These are phyloP conservation scores for Hemicordylus capensis DNA, from an alignment of 2,113 vertebrate species.

Conservation along the genomic window DNA sequence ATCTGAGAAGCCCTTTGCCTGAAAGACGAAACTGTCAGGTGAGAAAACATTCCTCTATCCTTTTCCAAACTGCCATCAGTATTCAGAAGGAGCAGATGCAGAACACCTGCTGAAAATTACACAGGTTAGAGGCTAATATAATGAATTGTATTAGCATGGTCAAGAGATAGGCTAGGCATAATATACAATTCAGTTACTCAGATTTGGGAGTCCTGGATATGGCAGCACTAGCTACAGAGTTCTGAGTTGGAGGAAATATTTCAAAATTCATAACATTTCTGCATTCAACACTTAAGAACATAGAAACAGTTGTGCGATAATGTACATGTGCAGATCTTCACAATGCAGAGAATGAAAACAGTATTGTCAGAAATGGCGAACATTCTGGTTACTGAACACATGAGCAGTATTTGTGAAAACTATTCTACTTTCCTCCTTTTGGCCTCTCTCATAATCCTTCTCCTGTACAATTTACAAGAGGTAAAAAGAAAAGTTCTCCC, in stretches of 20 bases:
- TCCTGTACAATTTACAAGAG: background rate
- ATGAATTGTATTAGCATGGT: background rate
- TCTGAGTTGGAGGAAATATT: background rate
- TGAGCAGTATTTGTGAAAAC: background rate
- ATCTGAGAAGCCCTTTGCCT: background rate
- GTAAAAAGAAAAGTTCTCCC: slow-evolving; percentile 12
- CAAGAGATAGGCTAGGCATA: background rate
- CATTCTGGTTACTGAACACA: background rate
- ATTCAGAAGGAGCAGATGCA: background rate
- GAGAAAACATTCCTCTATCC: background rate
- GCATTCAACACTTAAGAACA: background rate
- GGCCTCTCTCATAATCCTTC: background rate
- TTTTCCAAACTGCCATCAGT: background rate
- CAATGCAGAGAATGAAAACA: background rate
- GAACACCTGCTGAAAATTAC: background rate
- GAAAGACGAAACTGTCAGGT: background rate
- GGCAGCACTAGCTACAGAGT: background rate
- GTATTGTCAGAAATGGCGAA: background rate
- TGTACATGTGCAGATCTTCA: background rate
- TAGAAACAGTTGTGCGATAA: background rate
- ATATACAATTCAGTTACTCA: background rate
- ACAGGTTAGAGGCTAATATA: background rate
- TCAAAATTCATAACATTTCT: background rate
- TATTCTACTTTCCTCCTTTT: background rate
- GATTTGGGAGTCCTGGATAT: background rate